Conservation (phyloP, 2,113 vertebrate species). For the Prionailurus bengalensis region DNA sequence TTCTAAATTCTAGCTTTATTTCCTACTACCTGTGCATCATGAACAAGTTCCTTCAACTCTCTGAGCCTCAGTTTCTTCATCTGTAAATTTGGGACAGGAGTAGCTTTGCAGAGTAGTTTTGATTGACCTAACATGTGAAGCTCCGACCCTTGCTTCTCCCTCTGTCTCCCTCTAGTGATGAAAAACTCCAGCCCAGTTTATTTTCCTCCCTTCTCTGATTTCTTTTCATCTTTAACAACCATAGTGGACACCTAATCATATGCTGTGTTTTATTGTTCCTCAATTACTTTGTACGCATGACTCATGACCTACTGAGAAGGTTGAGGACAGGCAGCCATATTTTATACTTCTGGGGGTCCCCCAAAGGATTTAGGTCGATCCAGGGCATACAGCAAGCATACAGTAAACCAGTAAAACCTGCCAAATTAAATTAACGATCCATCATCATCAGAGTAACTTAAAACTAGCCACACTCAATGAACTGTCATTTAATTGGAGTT, state of each 20-base stretch:
- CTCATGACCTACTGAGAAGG: conserved; percentile 31
- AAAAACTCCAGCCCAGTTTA: background rate
- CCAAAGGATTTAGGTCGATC: conserved; percentile 62
- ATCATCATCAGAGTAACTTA: conserved; percentile 73
- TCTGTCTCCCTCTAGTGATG: conserved; percentile 54
- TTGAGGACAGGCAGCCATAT: conserved; percentile 53
- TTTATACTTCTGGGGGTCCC: conserved; percentile 63
- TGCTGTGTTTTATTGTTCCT: conserved; percentile 41
- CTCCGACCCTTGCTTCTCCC: background rate
- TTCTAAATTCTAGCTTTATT: background rate
- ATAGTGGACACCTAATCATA: conserved; percentile 14
- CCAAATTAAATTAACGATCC: conserved; percentile 77
- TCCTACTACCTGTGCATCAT: background rate
- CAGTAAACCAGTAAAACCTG: conserved; percentile 76
- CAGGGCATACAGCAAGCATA: conserved; percentile 59
- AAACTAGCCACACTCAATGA: conserved; percentile 60
- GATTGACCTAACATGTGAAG: background rate
- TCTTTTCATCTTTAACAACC: conserved; percentile 19
- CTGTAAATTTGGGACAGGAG: background rate
- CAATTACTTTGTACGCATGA: conserved; percentile 54
- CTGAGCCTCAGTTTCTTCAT: background rate
- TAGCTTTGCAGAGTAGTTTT: background rate
- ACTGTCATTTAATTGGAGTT: conserved; percentile 77
- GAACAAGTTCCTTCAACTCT: background rate
- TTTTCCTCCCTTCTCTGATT: background rate